Percentiles rank a stretch among this genome's conserved stretches.
Conservation (phyloP, 2,888 invertebrate genomes). For the Coleophora deauratella region DNA sequence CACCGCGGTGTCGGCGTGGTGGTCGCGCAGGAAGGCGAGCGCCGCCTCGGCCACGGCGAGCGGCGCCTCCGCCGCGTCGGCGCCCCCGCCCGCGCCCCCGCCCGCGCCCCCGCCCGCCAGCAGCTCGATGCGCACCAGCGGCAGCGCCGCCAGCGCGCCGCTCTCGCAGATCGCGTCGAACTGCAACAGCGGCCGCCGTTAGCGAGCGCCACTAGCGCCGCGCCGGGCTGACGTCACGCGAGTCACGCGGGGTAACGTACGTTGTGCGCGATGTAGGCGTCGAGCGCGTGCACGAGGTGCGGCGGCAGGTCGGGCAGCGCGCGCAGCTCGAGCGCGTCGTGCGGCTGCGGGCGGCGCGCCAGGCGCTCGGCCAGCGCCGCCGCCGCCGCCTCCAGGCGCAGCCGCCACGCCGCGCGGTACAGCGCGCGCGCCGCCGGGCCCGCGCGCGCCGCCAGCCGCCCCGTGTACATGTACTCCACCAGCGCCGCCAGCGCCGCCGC, state of each 20-base stretch:
- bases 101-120: slow-evolving; percentile 82
- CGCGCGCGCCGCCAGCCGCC: slow-evolving; percentile 67
- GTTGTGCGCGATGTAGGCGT: slow-evolving; percentile 80
- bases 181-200: slow-evolving; percentile 42
- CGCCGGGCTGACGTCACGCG: background rate
- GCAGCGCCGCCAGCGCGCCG: slow-evolving; percentile 77
- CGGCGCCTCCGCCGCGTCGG: slow-evolving; percentile 75
- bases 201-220: too few species aligned
- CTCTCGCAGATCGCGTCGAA: slow-evolving; percentile 78
- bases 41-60: slow-evolving; percentile 77
- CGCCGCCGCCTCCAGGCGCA: slow-evolving; percentile 84
- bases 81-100: slow-evolving; percentile 72
- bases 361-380: slow-evolving; percentile 80
- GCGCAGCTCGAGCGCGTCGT: slow-evolving; percentile 74
- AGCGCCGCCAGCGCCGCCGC: slow-evolving; percentile 80
- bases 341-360: slow-evolving; percentile 74
- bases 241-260: slow-evolving; percentile 48
- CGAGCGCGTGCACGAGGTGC: slow-evolving; percentile 66
- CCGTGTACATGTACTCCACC: slow-evolving; percentile 88
- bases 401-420: slow-evolving; percentile 84
- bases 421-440: slow-evolving; percentile 77
- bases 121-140: slow-evolving; percentile 82
- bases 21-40: slow-evolving; percentile 74
- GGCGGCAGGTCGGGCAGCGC: slow-evolving; percentile 78
- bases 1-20: slow-evolving; percentile 19